Evolutionary conservation across 2,113 vertebrate species (phyloP).

Genomic region (Pseudolaguvia tuberculata): DNA sequence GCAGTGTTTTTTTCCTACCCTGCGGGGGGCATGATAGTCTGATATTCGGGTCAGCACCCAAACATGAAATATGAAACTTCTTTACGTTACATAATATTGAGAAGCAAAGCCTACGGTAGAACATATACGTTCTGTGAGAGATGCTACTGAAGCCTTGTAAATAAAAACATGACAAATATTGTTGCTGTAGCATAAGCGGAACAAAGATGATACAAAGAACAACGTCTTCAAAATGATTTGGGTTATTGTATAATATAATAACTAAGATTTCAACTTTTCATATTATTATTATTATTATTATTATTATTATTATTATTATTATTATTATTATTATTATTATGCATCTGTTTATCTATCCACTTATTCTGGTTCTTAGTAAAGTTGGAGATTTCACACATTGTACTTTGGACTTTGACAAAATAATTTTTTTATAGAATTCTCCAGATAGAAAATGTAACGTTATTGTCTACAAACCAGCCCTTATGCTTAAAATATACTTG

Average conservation of each 20-base stretch:
- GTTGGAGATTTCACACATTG: neutral
- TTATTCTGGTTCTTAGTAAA: neutral
- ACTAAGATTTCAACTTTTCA: neutral
- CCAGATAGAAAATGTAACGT: neutral
- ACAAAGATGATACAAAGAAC: neutral
- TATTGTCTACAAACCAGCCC: neutral
- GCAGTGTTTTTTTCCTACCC: neutral
- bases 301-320: neutral
- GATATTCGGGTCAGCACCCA: neutral
- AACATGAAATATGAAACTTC: neutral
- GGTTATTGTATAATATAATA: too few species aligned
- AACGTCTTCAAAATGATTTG: neutral
- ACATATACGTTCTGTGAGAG: neutral
- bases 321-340: neutral
- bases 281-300: neutral
- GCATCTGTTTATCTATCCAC: neutral
- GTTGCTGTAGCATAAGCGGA: neutral
- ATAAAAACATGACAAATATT: neutral
- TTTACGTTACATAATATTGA: neutral
- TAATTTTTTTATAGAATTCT: neutral
- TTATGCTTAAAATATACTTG: constrained; percentile 1
- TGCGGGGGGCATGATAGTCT: neutral
- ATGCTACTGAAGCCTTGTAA: neutral
- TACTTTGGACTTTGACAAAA: neutral
- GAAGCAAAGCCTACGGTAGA: neutral